phyloP scores from a whole-genome alignment of 2,113 vertebrate species.

The Microcebus murinus region DNA sequence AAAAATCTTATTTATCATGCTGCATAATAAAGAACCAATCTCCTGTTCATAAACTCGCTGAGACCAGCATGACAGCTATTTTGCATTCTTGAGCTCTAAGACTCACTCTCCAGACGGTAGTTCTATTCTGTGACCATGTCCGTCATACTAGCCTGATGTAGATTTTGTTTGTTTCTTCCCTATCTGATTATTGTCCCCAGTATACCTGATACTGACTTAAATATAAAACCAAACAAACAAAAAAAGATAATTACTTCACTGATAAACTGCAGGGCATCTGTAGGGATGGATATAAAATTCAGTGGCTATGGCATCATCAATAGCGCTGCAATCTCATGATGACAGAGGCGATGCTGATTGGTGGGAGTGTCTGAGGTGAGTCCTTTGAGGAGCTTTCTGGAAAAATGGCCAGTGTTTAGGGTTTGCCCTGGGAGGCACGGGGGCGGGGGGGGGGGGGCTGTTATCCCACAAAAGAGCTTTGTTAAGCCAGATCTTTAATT shows the following conservation, averaged over 20 bases:
- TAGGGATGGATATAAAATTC: neutral
- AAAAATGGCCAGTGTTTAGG: constrained; percentile 72
- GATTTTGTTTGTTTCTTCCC: neutral
- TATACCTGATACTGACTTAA: neutral
- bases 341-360: neutral
- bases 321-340: fast-evolving
- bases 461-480: constrained; percentile 82
- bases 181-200: neutral
- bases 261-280: neutral
- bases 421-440: constrained; percentile 54
- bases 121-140: neutral
- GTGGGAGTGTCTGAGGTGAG: neutral
- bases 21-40: neutral
- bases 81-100: neutral
- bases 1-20: neutral
- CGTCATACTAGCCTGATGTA: too few species aligned
- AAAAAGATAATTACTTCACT: neutral
- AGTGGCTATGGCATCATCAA: fast-evolving
- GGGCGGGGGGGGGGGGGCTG: constrained; percentile 56
- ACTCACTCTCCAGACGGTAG: neutral
- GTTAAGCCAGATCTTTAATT: constrained; percentile 82
- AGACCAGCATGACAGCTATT: neutral
- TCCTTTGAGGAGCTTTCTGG: constrained; percentile 59
- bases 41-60: neutral
- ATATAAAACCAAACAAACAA: neutral